Evolutionary conservation across 2,113 vertebrate species (phyloP), one percentile per base, ranked within the genome.

Genomic region (Lepus europaeus): DNA sequence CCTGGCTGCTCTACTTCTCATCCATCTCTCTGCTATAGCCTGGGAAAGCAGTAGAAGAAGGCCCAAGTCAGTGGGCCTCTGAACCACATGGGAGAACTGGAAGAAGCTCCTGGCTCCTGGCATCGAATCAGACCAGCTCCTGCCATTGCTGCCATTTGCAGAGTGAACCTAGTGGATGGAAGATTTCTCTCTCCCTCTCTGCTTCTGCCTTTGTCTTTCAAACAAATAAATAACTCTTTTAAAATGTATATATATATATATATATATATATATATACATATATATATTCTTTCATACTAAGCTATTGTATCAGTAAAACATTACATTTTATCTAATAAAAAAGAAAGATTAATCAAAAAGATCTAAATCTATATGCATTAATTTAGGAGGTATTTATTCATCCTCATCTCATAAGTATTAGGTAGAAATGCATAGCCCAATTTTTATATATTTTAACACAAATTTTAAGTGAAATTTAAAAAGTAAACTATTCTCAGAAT

Each of bases 311-410:
- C 45, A 77, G 36, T 20, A 89, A 94, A 73, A 79, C 79, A 61
- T 66, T 17, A 68, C 25, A 29, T 76, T 95, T 69, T 3, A 87
- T 69, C 69, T 90, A 92, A 25, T 73, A 25, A 68, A 90, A 90
- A 87, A 33, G 5, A 77, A 80, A 87, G 86, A 20, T 39, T 86
- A 82, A 64, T 0, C 9, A 94, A 56, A 84, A 82, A 90, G 10
- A 1, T 25, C 27, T 25, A 88, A 63, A 59, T 61, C 22, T 79
- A 22, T 73, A 29, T 81, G 4, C 8, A n/a, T 66, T 86, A 61
- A 31, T 5, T 80, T 84, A 66, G 5, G 12, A 5, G 3, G 83
- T 74, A 8, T 51, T 69, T 64, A 59, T 39, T 76, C 4, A 33
- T 51, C 33, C 25, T 70, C 8, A n/a, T 77, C 22, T 68, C 23